Evolutionary conservation across 1,140 invertebrate genomes (phyloP), one percentile per base, ranked within the genome.

Genomic region (Heliconius congener): DNA sequence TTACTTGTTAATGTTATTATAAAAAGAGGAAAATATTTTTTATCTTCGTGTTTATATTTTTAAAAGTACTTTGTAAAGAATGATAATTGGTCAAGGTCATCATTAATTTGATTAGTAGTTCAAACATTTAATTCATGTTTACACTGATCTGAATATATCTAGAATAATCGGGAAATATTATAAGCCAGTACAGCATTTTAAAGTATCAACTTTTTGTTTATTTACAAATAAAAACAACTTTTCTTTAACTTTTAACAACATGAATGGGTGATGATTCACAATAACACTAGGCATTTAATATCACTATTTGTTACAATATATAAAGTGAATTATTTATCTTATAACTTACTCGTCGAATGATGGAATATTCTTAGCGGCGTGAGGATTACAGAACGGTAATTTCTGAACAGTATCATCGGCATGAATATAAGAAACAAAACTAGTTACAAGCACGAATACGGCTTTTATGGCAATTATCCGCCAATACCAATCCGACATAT

Each of bases 401-500:
- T 92, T 85, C 83, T 88, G 89, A 70, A 93, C 81, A 73, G 84
- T 88, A 84, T 92, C 90, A 79, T 93, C 92, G 39, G 92, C 85
- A 77, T 84, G 86, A 82, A 92, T 79, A 86, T 87, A 89, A 88
- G 87, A 88, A 83, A 90, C 85, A 82, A 92, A 86, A 88, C 86
- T 92, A 80, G 88, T 39, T 37, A 11, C 37, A 82, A 93, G 81
- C 50, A 91, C 82, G 74, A 93, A 92, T 42, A 86, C 86, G 79
- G 90, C 85, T 83, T 89, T 91, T 73, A 92, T 82, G 78, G 87
- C 86, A 84, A 91, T 88, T 81, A 92, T 86, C 79, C 88, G 83
- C 90, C 91, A 92, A 91, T 91, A 91, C 91, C 91, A 92, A 81
- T 86, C 85, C 88, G 90, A 92, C 92, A 94, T 94, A 90, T 89